Evolutionary conservation across 2,113 vertebrate species (phyloP).

Genomic region (Chlorocebus sabaeus): DNA sequence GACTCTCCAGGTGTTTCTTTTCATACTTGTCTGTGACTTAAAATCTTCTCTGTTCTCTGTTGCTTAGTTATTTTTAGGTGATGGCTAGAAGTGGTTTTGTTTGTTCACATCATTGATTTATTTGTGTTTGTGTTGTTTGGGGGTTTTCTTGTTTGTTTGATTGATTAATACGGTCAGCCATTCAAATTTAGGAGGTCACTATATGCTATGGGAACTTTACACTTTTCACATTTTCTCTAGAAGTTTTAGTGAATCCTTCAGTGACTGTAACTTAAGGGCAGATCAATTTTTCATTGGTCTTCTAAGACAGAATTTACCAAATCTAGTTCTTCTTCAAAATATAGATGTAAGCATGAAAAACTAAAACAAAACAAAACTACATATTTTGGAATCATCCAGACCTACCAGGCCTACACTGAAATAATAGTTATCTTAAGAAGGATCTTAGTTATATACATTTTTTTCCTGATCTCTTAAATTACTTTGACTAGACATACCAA

Average conservation of each 20-base stretch:
- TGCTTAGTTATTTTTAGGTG: background rate
- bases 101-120: background rate
- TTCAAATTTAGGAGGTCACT: background rate
- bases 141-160: background rate
- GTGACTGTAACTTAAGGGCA: background rate
- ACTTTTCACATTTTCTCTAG: background rate
- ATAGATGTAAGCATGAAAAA: background rate
- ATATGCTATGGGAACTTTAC: background rate
- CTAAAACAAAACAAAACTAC: no score
- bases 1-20: background rate
- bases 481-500: background rate
- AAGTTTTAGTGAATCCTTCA: background rate
- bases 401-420: background rate
- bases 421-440: background rate
- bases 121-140: background rate
- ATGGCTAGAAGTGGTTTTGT: background rate
- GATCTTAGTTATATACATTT: background rate
- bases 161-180: background rate
- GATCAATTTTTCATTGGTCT: background rate
- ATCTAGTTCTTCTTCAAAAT: background rate
- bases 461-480: background rate
- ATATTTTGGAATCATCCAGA: background rate
- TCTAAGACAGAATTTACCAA: background rate
- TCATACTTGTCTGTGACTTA: background rate
- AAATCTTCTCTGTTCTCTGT: background rate